Percentiles rank a stretch among this genome's conserved stretches.
Conservation (phyloP, 2,113 vertebrate genomes). For the Platichthys stellatus region DNA sequence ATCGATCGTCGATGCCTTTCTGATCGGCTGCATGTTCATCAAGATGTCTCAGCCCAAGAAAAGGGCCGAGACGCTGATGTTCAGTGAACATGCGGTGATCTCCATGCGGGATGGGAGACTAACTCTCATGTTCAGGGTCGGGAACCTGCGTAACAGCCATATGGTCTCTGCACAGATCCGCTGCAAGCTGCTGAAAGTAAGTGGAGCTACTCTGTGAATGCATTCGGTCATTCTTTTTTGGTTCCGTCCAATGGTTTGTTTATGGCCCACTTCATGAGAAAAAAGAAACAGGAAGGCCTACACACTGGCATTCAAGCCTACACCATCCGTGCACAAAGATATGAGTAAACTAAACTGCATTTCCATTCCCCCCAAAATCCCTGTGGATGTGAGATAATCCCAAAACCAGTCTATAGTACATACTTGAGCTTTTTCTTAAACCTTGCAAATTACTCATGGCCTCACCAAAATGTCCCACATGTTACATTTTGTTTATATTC, state of each 20-base stretch:
- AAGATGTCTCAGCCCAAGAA: constrained; percentile 99
- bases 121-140: constrained; percentile 98
- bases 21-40: constrained; percentile 99
- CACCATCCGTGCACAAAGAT: constrained; percentile 2
- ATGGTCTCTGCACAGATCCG: constrained; percentile 99
- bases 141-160: constrained; percentile 99
- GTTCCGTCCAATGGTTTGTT: too few species aligned
- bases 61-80: constrained; percentile 97
- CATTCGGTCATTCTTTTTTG: too few species aligned
- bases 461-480: too few species aligned
- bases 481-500: too few species aligned
- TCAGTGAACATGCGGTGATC: constrained; percentile 96
- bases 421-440: background rate
- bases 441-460: too few species aligned
- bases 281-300: constrained; percentile 9
- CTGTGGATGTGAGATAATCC: too few species aligned
- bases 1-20: constrained; percentile 97
- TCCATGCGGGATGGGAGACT: constrained; percentile 98
- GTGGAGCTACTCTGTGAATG: constrained; percentile 57
- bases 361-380: background rate
- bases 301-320: constrained; percentile 45
- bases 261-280: background rate
- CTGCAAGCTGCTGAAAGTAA: constrained; percentile 98
- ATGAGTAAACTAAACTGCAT: constrained; percentile 10
- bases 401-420: background rate